Conservation (phyloP, 2,113 vertebrate species). For the Gallinago paraguaiae region DNA sequence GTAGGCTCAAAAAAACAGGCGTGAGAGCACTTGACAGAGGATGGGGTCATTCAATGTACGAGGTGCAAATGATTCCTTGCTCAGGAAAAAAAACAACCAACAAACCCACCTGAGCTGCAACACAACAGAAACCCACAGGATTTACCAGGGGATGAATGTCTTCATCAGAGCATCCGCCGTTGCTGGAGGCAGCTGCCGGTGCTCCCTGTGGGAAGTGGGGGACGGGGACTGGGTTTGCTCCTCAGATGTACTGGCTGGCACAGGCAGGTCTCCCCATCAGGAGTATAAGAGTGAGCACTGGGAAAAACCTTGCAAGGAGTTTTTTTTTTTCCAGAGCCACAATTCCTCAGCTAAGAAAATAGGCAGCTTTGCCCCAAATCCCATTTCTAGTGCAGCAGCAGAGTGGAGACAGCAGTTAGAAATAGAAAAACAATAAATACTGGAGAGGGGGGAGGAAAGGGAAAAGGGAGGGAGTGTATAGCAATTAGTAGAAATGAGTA, state of each 20-base stretch:
- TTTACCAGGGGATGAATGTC: neutral
- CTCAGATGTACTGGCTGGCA: neutral
- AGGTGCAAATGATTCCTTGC: neutral
- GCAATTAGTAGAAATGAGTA: slow-evolving; percentile 28
- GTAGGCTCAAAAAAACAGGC: neutral
- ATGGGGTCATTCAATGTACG: neutral
- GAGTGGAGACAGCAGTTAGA: neutral
- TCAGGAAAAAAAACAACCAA: neutral
- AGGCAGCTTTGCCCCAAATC: neutral
- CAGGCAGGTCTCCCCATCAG: neutral
- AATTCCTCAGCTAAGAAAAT: neutral
- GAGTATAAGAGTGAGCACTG: neutral
- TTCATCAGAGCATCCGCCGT: neutral
- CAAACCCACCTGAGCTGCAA: neutral
- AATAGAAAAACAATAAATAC: neutral
- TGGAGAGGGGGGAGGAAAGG: neutral
- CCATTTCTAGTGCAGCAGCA: neutral
- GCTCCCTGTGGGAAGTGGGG: neutral
- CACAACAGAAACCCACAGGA: neutral
- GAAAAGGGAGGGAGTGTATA: neutral
- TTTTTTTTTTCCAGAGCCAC: neutral
- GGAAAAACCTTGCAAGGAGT: neutral
- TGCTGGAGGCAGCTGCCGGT: neutral
- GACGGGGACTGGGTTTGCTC: neutral
- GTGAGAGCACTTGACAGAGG: neutral